These are phyloP conservation scores for Tribolium madens DNA, from an alignment of 1,140 invertebrate genomes.

Conservation along the genomic window DNA sequence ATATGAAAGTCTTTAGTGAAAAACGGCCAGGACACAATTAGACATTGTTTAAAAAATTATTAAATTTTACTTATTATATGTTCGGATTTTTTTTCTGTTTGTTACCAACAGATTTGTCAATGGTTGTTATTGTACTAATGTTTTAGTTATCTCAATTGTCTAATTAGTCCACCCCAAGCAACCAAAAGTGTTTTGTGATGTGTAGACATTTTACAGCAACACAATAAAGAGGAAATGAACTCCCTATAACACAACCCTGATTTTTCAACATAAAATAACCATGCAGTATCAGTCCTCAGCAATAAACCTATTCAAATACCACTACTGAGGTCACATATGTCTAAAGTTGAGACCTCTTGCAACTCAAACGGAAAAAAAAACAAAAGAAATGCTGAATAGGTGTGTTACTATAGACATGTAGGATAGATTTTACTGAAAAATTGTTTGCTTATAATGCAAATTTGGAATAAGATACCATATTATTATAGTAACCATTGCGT, in stretches of 20 bases:
- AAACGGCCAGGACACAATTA: background rate
- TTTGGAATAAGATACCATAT: conserved; percentile 46
- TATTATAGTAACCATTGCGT: conserved; percentile 58
- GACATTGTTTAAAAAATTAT: background rate
- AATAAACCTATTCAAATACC: conserved; percentile 23
- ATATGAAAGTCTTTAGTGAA: conserved; percentile 24
- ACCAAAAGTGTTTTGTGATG: conserved; percentile 2
- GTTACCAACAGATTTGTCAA: no score
- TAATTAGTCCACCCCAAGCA: background rate
- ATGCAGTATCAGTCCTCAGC: conserved; percentile 19
- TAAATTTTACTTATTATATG: background rate
- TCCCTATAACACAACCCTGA: conserved; percentile 12
- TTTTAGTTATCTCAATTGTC: background rate
- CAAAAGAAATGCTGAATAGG: conserved; percentile 10
- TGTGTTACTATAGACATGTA: conserved; percentile 19
- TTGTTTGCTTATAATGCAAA: conserved; percentile 43
- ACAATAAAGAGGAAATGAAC: conserved; percentile 24
- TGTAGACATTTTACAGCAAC: conserved; percentile 8
- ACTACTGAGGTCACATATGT: no score
- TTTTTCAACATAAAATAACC: conserved; percentile 26
- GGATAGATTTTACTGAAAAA: conserved; percentile 34
- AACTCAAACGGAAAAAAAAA: background rate
- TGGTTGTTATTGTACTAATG: background rate
- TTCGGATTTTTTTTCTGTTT: no score
- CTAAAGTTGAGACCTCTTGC: background rate